Evolutionary conservation across 37 sponge, comb jelly and placozoan genomes (phyloP), one percentile per base, ranked within the genome.

Genomic region (Oopsacas minuta): DNA sequence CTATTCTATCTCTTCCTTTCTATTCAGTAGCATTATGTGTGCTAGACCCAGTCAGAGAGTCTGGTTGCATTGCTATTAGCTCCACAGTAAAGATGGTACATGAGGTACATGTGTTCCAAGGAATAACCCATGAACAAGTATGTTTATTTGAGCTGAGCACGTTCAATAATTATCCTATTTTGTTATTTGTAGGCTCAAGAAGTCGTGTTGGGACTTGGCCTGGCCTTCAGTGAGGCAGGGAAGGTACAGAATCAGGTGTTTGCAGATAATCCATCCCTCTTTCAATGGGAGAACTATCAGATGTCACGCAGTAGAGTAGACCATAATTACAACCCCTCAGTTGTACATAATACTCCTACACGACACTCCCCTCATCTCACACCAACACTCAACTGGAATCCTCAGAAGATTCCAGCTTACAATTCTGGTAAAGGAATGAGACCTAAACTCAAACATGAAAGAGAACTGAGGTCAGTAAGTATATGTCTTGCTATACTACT

Each of bases 11-110:
- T 5, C 75, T 61, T n/a, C 75, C 75, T 3, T 61, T 61, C 75
- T 61, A 61, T 34, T 25, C 75, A 3, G 75, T 61, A 34, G 75
- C 75, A 34, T 34, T 61, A 5, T 61, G 75, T 12, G 75, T 61
- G 75, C 75, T 61, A 12, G 75, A 61, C 75, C 75, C 75, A 12
- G 75, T 25, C 17, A 10, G 75, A 61, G 75, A 61, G 75, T 61
- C 75, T 34, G 75, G 75, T 34, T 61, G 75, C 75, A 61, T 61
- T 34, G 75, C 75, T 34, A 61, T 61, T 34, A 61, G 75, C 75
- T 61, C 75, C 75, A 61, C 75, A 5, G 75, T 61, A n/a, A 61
- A 61, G 75, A 61, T 61, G 75, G 22, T 61, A n/a, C 75, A 61
- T 34, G 17, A 61, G 75, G 75, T 61, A 34, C 75, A 61, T 34